Evolutionary conservation across 2,113 vertebrate species (phyloP), one percentile per base, ranked within the genome.

Genomic region (Aythya baeri): DNA sequence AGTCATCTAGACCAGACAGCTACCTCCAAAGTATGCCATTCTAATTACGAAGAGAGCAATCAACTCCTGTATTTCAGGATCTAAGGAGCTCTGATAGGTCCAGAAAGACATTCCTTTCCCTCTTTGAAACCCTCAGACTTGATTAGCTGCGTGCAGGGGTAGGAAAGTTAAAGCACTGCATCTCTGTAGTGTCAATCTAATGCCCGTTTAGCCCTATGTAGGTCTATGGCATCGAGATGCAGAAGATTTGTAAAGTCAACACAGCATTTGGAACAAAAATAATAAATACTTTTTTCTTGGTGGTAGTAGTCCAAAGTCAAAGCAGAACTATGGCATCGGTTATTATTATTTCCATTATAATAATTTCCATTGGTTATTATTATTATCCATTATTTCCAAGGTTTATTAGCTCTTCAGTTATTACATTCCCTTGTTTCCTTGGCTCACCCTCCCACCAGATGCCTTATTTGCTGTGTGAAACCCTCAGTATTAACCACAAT

Each of bases 401-500:
- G 41, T 80, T 86, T 79, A 59, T 38, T 73, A 72, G 78, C 65
- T 61, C 75, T 81, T 57, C 78, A 57, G 55, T 49, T 70, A 38
- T 65, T 67, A 74, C 41, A 74, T 55, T 84, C 73, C 71, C 91
- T 68, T 54, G 44, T 90, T 93, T 85, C 62, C 71, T 52, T 66
- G 46, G 88, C 77, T 93, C 66, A 61, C 50, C 50, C 77, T 93
- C 77, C 78, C 29, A 65, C 73, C 74, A 91, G 70, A 70, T 88
- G 57, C 94, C 83, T 50, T 41, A 4, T 11, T 77, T 83, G 80
- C 92, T 67, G 59, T 14, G 77, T 66, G 88, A 61, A 92, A 91
- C 10, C 14, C 71, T 67, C 88, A 22, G 34, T 6, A 52, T 54
- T 22, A 87, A 63, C 50, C 88, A 54, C 78, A 77, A 88, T 59